Conservation (phyloP, 2,113 vertebrate species). For the Progne subis region DNA sequence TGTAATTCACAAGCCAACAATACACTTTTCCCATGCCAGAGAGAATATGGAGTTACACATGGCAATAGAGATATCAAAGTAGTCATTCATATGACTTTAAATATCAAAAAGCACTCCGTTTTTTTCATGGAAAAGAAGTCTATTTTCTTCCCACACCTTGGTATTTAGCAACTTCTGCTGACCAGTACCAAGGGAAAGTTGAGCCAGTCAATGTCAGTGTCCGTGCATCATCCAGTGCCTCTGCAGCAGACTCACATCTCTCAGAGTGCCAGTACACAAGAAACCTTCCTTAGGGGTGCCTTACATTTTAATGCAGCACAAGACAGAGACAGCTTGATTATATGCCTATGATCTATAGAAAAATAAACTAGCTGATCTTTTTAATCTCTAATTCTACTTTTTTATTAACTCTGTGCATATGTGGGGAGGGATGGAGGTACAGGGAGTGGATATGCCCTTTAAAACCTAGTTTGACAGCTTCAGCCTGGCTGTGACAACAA, state of each 20-base stretch:
- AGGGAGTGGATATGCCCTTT: neutral
- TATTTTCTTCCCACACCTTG: neutral
- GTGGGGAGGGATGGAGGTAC: neutral
- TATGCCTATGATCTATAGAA: neutral
- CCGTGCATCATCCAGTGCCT: too few relatives aligned
- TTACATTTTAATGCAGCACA: neutral
- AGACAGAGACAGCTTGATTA: neutral
- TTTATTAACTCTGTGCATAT: neutral
- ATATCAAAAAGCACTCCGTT: neutral
- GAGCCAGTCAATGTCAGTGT: neutral
- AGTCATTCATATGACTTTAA: neutral
- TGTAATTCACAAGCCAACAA: neutral
- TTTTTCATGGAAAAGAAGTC: neutral
- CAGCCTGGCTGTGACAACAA: neutral
- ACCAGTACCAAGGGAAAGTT: neutral
- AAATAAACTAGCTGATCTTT: neutral
- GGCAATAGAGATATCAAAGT: neutral
- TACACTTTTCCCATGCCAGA: neutral
- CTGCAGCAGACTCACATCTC: neutral
- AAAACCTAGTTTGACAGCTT: neutral
- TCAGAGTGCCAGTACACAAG: neutral
- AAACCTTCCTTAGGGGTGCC: neutral
- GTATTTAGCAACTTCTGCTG: neutral
- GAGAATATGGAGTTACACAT: neutral
- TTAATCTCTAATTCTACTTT: neutral